Evolutionary conservation across 1,140 invertebrate species (phyloP), one percentile per base, ranked within the genome.

Genomic region (Drosophila leontia): DNA sequence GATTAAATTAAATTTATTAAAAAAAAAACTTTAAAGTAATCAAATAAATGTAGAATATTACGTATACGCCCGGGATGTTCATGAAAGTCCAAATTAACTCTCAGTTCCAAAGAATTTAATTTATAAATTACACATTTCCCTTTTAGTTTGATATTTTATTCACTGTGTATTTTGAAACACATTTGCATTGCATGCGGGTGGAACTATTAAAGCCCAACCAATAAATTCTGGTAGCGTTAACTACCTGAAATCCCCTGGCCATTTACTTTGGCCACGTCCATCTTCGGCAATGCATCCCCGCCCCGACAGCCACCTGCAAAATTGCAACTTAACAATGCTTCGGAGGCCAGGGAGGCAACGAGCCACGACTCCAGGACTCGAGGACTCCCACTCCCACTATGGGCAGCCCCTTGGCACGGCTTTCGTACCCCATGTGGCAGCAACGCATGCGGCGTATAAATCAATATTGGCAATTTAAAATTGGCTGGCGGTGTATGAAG

Each of bases 401-500:
- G 13, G 11, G 15, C 45, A n/a, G 32, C 45, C 29, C 62, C 44
- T 41, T 44, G 32, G 48, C 65, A 55, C 63, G 56, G 60, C 67
- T 70, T 70, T 68, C 39, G 57, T 84, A 82, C 85, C 83, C 83
- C 83, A 87, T 88, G 83, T 88, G 76, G 76, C 76, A 79, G 83
- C 76, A 78, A 88, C 82, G 83, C 83, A 87, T 76, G 75, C 75
- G 70, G 75, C 79, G 75, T 79, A 88, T 88, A 88, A 88, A 88
- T 88, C 84, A 88, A 88, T 88, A 88, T 88, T 88, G 84, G 84
- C 84, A 88, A 88, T 88, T 88, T 88, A 85, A 88, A 88, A 88
- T 88, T 88, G 84, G 84, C 85, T 88, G 81, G 84, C 85, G 81
- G 85, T 90, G 77, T 84, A 90, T 88, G 85, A 90, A 84, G 85